These are phyloP conservation scores for Mylabris sibirica DNA, from an alignment of 2,888 invertebrate genomes.

Conservation along the genomic window DNA sequence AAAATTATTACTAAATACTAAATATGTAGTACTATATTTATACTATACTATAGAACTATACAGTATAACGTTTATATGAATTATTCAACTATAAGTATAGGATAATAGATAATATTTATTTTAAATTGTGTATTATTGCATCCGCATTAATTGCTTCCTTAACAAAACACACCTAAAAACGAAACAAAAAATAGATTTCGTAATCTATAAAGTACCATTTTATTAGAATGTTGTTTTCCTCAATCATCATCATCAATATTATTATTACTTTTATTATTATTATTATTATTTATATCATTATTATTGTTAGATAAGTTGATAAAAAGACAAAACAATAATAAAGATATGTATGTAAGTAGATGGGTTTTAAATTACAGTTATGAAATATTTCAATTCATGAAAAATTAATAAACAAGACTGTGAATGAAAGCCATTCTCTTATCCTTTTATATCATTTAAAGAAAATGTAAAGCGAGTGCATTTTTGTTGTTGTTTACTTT, in stretches of 20 bases:
- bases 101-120: background rate
- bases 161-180: slow-evolving; percentile 1
- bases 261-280: too few species aligned
- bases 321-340: background rate
- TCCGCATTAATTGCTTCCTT: slow-evolving; percentile 5
- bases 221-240: background rate
- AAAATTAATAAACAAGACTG: background rate
- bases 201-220: background rate
- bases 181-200: background rate
- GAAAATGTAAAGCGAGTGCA: background rate
- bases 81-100: background rate
- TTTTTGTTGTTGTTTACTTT: background rate
- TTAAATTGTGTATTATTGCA: background rate
- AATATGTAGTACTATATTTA: too few species aligned
- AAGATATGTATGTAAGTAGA: slow-evolving; percentile 5
- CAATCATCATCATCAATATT: background rate
- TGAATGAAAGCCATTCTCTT: background rate
- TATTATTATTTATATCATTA: too few species aligned
- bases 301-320: background rate
- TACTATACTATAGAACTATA: too few species aligned
- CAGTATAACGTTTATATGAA: background rate
- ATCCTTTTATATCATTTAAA: background rate
- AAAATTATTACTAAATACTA: slow-evolving; percentile 1
- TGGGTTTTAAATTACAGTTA: slow-evolving; percentile 5
- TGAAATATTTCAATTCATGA: background rate